Evolutionary conservation across 2,113 vertebrate genomes (phyloP).

Genomic region (Heteronetta atricapilla): DNA sequence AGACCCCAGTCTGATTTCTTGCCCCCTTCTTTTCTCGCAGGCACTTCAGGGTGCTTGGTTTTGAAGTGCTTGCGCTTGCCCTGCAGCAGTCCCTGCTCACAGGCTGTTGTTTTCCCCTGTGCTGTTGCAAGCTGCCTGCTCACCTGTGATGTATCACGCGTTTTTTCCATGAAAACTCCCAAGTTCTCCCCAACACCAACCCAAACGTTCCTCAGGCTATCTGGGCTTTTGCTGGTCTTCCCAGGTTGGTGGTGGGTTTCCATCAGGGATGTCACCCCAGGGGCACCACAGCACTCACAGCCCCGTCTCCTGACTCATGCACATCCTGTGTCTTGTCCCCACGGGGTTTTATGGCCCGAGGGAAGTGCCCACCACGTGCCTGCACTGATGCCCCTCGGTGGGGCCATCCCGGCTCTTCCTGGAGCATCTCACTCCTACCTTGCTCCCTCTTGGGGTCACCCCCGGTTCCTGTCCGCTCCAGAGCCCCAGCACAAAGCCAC

Average conservation of each 20-base stretch:
- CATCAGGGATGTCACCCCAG: rapidly evolving
- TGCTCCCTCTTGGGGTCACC: background rate
- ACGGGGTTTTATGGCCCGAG: background rate
- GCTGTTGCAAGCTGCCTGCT: rapidly evolving
- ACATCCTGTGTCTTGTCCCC: rapidly evolving
- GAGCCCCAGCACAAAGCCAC: background rate
- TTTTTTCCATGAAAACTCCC: background rate
- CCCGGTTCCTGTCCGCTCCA: background rate
- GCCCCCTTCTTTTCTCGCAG: background rate
- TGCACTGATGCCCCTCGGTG: background rate
- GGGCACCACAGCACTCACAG: rapidly evolving
- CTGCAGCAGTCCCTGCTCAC: background rate
- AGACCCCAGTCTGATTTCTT: background rate
- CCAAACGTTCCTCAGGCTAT: background rate
- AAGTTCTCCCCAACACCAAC: background rate
- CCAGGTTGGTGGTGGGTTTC: background rate
- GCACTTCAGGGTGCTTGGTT: background rate
- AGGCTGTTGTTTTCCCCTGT: background rate
- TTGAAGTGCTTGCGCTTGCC: background rate
- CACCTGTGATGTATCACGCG: background rate
- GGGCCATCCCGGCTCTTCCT: background rate
- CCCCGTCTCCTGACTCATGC: background rate
- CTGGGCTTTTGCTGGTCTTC: background rate
- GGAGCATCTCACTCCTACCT: background rate
- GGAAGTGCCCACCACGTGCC: background rate